Evolutionary conservation across 2,888 invertebrate species (phyloP), one percentile per base, ranked within the genome.

Genomic region (Noctua janthina): DNA sequence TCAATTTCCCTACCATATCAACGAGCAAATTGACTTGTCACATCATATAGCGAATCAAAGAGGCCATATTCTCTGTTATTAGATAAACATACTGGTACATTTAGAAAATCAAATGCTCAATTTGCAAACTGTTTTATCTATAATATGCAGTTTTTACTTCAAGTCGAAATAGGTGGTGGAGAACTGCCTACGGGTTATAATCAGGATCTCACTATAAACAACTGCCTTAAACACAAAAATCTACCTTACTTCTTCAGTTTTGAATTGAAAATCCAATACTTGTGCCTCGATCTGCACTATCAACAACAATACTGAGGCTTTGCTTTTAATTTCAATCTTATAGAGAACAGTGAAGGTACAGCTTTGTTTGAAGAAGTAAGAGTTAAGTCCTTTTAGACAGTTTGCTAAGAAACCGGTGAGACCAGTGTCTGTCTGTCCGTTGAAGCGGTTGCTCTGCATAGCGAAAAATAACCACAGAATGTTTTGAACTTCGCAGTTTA

Each of bases 351-450:
- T 64, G 88, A 92, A 85, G 81, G 90, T 86, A 56, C 23, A 29
- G 51, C 88, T 91, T 92, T 4, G 35, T n/a, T 64, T 85, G 70
- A 11, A 15, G 1, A 8, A 5, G 8, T 15, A 43, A 8, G 23
- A 76, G 78, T 87, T 90, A 83, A 64, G 88, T 54, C 87, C 72
- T 93, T 95, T 91, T 81, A 59, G 75, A 78, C 66, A 46, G 76
- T 71, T 54, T 39, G 46, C 0, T 5, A 39, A 8, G 75, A 92
- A 95, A 96, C 96, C 96, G 95, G 96, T 95, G 92, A 87, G 92
- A 95, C 96, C 93, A 92, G 94, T 95, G 94, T 93, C 95, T 93
- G 94, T 89, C 92, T 91, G 93, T 91, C 89, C 85, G 91, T 91
- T 91, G 90, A 89, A 90, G 77, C 85, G 72, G 93, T 92, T 92